These are phyloP conservation scores for Dicycla oo DNA, from an alignment of 2,888 invertebrate genomes.

Conservation along the genomic window DNA sequence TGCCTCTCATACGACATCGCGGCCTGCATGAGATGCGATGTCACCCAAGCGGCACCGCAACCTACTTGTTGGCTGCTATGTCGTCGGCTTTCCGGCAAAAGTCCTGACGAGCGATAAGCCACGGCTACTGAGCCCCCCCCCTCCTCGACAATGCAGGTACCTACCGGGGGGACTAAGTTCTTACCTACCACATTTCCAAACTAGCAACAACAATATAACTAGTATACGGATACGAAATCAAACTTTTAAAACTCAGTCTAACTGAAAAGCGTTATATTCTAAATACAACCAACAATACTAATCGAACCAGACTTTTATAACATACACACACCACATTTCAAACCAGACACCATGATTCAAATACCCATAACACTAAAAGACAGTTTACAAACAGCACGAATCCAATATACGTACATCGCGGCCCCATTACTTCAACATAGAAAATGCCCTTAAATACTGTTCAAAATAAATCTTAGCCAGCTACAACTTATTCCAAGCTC, in stretches of 20 bases:
- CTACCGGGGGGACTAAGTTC: no score
- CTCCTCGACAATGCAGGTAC: no score
- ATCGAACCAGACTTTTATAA: conserved; percentile 29
- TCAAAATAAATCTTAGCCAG: conserved; percentile 61
- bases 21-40: no score
- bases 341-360: conserved; percentile 37
- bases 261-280: background rate
- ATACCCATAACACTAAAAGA: conserved; percentile 47
- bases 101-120: no score
- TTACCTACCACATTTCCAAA: background rate
- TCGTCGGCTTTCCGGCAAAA: no score
- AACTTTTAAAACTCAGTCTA: background rate
- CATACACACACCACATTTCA: conserved; percentile 18
- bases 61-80: no score
- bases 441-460: conserved; percentile 58
- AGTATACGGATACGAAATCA: background rate
- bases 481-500: conserved; percentile 70
- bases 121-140: no score
- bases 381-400: conserved; percentile 48
- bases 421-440: conserved; percentile 59
- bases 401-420: conserved; percentile 47
- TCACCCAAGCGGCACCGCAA: no score
- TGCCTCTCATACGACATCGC: no score
- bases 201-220: background rate
- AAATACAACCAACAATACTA: conserved; percentile 17